Base-by-base conservation (phyloP, 1,140 invertebrate species). In the Carposina sasakii region DNA sequence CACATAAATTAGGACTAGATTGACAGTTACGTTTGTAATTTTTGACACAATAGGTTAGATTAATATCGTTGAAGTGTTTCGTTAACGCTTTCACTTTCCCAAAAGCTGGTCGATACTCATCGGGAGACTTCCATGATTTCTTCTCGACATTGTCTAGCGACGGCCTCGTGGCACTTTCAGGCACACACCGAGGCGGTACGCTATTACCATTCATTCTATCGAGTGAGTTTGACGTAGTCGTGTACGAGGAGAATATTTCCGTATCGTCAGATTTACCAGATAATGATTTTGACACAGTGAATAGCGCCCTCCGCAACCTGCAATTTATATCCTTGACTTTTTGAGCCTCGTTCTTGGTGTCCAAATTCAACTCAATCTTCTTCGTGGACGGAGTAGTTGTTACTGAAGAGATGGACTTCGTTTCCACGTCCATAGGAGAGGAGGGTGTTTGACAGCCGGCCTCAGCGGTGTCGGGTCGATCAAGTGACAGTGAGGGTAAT, bases 31-130 rank as follows among this genome's bases (percentile, higher is more conserved):
- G 67, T 60, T 84, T 84, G 44, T 81, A 83, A 43, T 48, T 76
- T 54, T 74, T 84, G 3, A 76, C 74, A 37, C 79, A 73, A 45
- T 86, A 86, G 12, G 42, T 71, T 12, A 86, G 60, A 61, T 85
- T 85, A 9, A 86, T 85, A 48, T 71, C 67, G 47, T 86, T 83
- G 56, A 91, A 91, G 58, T 89, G 89, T 71, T 89, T 89, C 3
- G 90, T 86, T 13, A 91, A 57, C 0, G 88, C 89, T 36, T 88
- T 89, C 1, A 91, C 90, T 74, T 88, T 85, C 1, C 90, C 89
- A 39, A 85, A 87, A 0, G 88, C 87, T 1, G 90, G 81, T 23
- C 88, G 71, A 16, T 87, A 88, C 40, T 89, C 88, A 45, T 89
- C 88, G 1, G 88, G 88, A 0, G 88, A 89, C 48, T 88, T 88